Evolutionary conservation across 2,113 vertebrate species (phyloP).

Genomic region (Rostratula benghalensis): DNA sequence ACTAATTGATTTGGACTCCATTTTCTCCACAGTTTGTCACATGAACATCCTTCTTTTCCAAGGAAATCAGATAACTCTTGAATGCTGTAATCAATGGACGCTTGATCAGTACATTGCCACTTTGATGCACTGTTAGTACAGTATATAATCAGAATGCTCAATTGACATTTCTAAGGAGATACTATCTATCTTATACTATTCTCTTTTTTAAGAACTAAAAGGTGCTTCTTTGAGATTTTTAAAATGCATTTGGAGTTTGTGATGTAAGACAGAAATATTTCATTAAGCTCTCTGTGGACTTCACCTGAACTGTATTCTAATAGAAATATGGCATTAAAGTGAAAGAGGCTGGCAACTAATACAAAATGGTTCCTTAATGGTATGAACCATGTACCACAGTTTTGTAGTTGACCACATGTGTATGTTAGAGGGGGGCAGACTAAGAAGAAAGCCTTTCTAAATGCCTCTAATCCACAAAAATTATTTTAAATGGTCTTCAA

Average conservation of each 20-base stretch:
- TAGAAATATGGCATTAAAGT: background rate
- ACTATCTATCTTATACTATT: background rate
- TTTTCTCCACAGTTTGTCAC: background rate
- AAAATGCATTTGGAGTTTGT: background rate
- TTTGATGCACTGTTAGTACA: background rate
- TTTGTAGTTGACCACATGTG: background rate
- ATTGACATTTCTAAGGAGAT: background rate
- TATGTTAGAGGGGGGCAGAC: background rate
- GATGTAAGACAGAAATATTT: background rate
- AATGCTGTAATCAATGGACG: background rate
- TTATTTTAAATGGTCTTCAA: background rate
- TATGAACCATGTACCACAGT: background rate
- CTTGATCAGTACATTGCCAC: background rate
- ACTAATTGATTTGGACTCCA: background rate
- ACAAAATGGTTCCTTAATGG: background rate
- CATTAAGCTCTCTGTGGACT: background rate
- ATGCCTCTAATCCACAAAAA: background rate
- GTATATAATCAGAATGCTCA: background rate
- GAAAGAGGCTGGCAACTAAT: background rate
- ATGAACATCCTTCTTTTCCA: background rate
- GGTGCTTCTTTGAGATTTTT: background rate
- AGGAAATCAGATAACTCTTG: background rate
- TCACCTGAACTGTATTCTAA: background rate
- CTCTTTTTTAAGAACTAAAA: background rate
- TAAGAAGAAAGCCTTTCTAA: background rate